These are phyloP conservation scores for Polydrusus pterygomalis DNA, from an alignment of 2,888 invertebrate species.

Conservation along the genomic window DNA sequence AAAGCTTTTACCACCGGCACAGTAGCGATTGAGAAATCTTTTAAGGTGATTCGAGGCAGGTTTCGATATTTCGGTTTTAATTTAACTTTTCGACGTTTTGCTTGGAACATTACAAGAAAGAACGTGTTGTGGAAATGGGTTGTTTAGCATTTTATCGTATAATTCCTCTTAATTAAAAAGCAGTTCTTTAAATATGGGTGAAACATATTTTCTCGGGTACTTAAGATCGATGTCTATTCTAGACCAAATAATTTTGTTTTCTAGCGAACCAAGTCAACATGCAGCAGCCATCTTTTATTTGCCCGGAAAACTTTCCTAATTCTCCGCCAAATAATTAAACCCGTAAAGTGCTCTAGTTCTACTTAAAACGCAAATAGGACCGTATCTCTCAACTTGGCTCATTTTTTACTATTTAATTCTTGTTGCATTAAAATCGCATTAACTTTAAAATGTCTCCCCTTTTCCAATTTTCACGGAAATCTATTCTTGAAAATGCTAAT, in stretches of 20 bases:
- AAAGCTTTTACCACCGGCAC: conserved; percentile 23
- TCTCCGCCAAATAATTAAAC: conserved; percentile 41
- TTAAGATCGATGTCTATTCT: conserved; percentile 40
- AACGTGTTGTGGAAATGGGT: too few relatives aligned
- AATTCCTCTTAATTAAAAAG: too few relatives aligned
- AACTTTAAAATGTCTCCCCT: conserved; percentile 4
- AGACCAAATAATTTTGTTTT: conserved; percentile 46
- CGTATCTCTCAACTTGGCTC: conserved; percentile 8
- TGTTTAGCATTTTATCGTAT: too few relatives aligned
- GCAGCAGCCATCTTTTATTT: conserved; percentile 42
- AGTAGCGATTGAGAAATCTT: conserved; percentile 12
- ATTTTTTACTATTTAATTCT: conserved; percentile 37
- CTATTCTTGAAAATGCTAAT: conserved; percentile 2
- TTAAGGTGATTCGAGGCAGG: not conserved
- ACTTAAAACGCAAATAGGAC: conserved; percentile 42
- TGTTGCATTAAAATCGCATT: conserved; percentile 37
- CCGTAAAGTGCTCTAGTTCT: conserved; percentile 41
- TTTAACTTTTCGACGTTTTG: not conserved
- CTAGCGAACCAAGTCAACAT: conserved; percentile 41
- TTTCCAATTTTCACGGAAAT: conserved; percentile 1
- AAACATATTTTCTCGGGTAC: conserved; percentile 32
- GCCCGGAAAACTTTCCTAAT: conserved; percentile 46
- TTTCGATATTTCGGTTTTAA: conserved; percentile 10
- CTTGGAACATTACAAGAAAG: not conserved
- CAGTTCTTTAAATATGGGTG: conserved; percentile 35